Percentiles rank a stretch among this genome's conserved stretches.
phyloP scores from a whole-genome alignment of 2,113 vertebrate genomes.

The Saguinus imperator region DNA sequence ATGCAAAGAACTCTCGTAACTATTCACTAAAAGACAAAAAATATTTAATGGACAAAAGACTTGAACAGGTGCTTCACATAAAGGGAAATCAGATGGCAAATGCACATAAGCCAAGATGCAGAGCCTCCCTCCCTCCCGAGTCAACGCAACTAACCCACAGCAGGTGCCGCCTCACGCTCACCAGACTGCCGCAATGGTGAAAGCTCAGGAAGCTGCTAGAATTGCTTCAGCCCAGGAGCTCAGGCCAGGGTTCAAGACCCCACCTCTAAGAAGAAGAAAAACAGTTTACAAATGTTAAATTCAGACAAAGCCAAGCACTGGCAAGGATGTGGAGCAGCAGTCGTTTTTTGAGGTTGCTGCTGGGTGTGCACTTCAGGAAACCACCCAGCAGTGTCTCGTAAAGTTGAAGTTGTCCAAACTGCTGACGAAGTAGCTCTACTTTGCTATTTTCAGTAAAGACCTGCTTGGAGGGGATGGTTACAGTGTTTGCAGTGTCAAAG shows the following conservation, averaged over 20 bases:
- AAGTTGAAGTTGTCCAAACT: neutral
- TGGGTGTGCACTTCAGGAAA: neutral
- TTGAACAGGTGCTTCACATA: neutral
- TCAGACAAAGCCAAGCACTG: neutral
- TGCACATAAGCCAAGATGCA: neutral
- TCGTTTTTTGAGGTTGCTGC: neutral
- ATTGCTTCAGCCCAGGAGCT: neutral
- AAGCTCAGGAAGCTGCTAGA: neutral
- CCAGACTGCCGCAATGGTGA: neutral
- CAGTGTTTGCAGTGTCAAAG: too few species aligned
- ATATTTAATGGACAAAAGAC: neutral
- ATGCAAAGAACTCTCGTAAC: accelerated
- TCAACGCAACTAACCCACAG: neutral
- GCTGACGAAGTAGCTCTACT: neutral
- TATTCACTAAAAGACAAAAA: neutral
- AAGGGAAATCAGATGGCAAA: neutral
- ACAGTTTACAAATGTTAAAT: neutral
- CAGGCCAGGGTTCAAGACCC: neutral
- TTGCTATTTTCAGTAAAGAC: neutral
- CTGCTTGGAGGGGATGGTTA: too few species aligned
- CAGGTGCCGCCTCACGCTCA: neutral
- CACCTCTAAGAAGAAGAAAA: neutral
- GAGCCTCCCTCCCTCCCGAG: neutral
- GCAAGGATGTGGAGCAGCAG: accelerated
- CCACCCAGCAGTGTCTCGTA: neutral